Percentiles rank a stretch among this genome's conserved stretches.
Conservation (phyloP, 2,888 invertebrate genomes). For the Sabellastarte sp. region DNA sequence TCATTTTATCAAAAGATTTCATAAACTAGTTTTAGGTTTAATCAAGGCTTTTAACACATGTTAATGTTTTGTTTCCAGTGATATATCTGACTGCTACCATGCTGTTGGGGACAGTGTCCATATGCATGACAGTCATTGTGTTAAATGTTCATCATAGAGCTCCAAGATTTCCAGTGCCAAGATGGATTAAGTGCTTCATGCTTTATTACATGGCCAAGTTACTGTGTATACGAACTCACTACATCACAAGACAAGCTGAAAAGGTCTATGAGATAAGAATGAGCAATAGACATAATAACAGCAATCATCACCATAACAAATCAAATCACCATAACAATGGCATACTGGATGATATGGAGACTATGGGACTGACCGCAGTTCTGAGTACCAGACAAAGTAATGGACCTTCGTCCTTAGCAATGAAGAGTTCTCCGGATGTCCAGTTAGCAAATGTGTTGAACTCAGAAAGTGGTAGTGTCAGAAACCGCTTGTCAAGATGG, state of each 20-base stretch:
- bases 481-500: neutral
- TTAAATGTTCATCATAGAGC: conserved; percentile 29
- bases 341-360: conserved; percentile 21
- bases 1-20: neutral
- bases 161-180: conserved; percentile 17
- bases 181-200: conserved; percentile 19
- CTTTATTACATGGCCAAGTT: conserved; percentile 23
- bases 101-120: conserved; percentile 30
- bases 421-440: neutral
- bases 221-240: conserved; percentile 16
- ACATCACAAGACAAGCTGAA: neutral
- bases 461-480: too few species aligned
- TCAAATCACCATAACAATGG: conserved; percentile 12
- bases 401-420: neutral
- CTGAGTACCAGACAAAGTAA: neutral
- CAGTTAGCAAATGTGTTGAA: neutral
- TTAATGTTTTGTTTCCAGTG: conserved; percentile 23
- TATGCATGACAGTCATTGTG: conserved; percentile 31
- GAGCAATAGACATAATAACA: neutral
- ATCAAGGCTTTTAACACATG: too few species aligned
- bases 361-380: conserved; percentile 13
- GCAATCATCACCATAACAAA: too few species aligned
- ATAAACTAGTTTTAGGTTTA: too few species aligned
- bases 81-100: conserved; percentile 31
- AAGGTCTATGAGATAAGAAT: neutral